Evolutionary conservation across 2,113 vertebrate genomes (phyloP).

Genomic region (Heloderma charlesbogerti): DNA sequence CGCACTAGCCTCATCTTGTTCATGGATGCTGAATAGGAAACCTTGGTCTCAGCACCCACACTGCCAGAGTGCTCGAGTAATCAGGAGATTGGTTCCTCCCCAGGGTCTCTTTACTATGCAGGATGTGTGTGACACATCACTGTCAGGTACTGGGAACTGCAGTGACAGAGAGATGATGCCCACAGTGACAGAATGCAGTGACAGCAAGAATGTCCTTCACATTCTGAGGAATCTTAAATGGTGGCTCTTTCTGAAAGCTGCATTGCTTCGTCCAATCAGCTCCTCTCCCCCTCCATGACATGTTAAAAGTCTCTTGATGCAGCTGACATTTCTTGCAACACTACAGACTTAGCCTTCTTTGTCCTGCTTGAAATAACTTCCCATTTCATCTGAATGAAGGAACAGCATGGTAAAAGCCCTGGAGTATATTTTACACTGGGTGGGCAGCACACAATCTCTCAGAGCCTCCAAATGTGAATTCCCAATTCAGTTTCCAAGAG

Average conservation of each 20-base stretch:
- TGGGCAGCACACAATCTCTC: constrained; percentile 33
- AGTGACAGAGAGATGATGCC: neutral
- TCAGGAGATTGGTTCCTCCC: constrained; percentile 20
- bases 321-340: neutral
- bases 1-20: constrained; percentile 16
- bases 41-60: neutral
- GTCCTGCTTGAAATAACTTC: neutral
- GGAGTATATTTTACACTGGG: neutral
- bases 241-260: neutral
- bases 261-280: neutral
- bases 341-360: neutral
- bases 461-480: neutral
- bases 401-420: constrained; percentile 45
- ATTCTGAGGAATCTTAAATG: neutral
- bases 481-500: neutral
- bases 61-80: neutral
- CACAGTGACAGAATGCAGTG: neutral
- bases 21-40: neutral
- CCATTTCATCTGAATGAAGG: constrained; percentile 44
- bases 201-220: neutral
- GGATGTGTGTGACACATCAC: neutral
- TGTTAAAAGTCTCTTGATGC: neutral
- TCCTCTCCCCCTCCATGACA: accelerated
- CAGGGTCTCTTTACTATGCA: neutral
- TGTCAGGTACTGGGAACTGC: constrained; percentile 8